Conservation (phyloP, 2,113 vertebrate species). For the Nothobranchius kuhntae region DNA sequence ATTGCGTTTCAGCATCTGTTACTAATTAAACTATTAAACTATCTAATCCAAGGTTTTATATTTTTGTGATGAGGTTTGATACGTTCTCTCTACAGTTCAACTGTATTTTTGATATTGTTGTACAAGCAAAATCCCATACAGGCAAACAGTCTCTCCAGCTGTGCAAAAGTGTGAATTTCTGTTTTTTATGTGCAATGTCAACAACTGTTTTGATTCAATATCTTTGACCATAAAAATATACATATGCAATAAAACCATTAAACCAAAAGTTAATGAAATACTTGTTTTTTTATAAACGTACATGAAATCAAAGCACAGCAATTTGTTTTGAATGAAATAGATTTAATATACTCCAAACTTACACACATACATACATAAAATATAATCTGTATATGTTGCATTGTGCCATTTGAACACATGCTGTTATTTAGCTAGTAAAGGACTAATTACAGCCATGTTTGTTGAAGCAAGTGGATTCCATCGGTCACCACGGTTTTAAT, state of each 20-base stretch:
- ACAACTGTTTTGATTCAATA: slow-evolving; percentile 42
- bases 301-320: slow-evolving; percentile 31
- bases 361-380: slow-evolving; percentile 62
- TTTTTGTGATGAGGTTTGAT: slow-evolving; percentile 16
- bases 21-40: not conserved
- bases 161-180: slow-evolving; percentile 19
- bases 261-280: not conserved
- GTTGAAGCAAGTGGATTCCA: slow-evolving; percentile 17
- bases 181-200: slow-evolving; percentile 49
- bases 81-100: slow-evolving; percentile 1
- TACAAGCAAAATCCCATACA: slow-evolving; percentile 29
- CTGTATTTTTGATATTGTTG: slow-evolving; percentile 5
- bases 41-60: not conserved
- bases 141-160: slow-evolving; percentile 21
- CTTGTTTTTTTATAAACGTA: not conserved
- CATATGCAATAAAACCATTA: slow-evolving; percentile 66
- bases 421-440: slow-evolving; percentile 51
- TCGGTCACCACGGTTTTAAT: slow-evolving; percentile 4
- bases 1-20: slow-evolving; percentile 2
- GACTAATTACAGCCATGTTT: slow-evolving; percentile 33
- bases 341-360: slow-evolving; percentile 76
- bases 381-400: slow-evolving; percentile 60
- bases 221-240: slow-evolving; percentile 44
- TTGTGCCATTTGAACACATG: slow-evolving; percentile 63
- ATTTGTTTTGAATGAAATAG: slow-evolving; percentile 72